Base-by-base conservation (phyloP, 2,113 vertebrate genomes). In the Leptobrachium leishanense region DNA sequence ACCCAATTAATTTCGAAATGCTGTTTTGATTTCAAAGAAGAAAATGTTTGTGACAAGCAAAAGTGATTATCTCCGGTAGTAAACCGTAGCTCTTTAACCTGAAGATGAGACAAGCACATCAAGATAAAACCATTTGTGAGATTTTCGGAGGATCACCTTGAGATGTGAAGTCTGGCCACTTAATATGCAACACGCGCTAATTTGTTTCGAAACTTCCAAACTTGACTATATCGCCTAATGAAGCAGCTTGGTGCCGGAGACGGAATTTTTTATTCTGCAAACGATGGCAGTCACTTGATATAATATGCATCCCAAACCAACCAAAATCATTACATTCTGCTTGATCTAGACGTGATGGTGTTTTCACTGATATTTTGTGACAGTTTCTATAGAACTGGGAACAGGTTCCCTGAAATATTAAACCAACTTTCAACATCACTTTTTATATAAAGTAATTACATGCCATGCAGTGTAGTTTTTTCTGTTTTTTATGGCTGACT, bases 401-500 rank as follows among this genome's bases (percentile, higher is more conserved):
- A 41, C 20, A 54, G 44, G 62, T 31, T 39, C 8, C 5, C 40
- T 55, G n/a, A 43, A 20, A 69, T 79, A 41, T 50, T 68, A 74
- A 59, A 73, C 31, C 64, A 8, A 43, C 68, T 44, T 50, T 39
- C 39, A 59, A 9, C 0, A 44, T 53, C 0, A 69, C n/a, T 20
- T n/a, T 78, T 59, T 55, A 75, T 15, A 82, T 68, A 76, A 66
- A 31, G 55, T 9, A 72, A 79, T 46, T 69, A 76, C 20, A 3
- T 20, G 5, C 0, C 44, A 70, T 0, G 5, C 65, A 76, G 39
- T 59, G 5, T 11, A n/a, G 13, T 46, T 76, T 11, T 68, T 81
- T 55, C 75, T 11, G n/a, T 13, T 54, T 74, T 11, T 65, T 81
- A 63, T 76, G 42, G n/a, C 65, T 75, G 50, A 13, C 15, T n/a